Evolutionary conservation across 2,113 vertebrate species (phyloP), one percentile per base, ranked within the genome.

Genomic region (Ailuropoda melanoleuca): DNA sequence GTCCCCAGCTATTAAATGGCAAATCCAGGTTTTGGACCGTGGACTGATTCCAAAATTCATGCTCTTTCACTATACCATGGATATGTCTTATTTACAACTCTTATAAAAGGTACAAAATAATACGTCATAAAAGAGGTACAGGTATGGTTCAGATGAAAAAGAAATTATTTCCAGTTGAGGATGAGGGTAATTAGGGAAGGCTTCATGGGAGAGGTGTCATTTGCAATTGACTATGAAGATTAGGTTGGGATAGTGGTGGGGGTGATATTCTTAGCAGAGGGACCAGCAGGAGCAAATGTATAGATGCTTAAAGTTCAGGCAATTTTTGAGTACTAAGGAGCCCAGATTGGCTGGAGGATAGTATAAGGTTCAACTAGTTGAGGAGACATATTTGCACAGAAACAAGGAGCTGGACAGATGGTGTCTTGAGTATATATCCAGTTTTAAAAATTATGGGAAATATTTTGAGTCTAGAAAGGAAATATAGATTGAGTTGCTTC

Each of bases 371-470:
- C 34, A 86, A 64, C 10, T 94, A 48, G 34, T 78, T 83, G 43
- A 88, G 68, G 56, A 95, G 64, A 92, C 37, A 66, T 93, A 90
- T 95, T 95, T 96, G 81, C 31, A 83, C 56, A 83, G 88, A 96
- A 97, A 94, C 64, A 96, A 94, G 56, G 64, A 91, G 56, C 55
- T 89, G 82, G 55, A 74, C 37, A 94, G 74, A 92, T 89, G 78
- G 60, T 90, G 11, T 64, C 90, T 86, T 96, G 78, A 93, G 48
- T 93, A 37, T 88, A 29, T 83, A 23, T 88, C 21, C 10, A 82
- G 23, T 93, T 97, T 88, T 92, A 56, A 46, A 82, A 93, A 92
- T 68, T 84, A 94, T 60, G 91, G 66, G 72, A 92, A 96, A 90
- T 72, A 95, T 72, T 88, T 88, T 37, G 56, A 62, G 43, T 86